Conservation (phyloP, 2,797 vertebrate species). For the Aphelocoma californica region DNA sequence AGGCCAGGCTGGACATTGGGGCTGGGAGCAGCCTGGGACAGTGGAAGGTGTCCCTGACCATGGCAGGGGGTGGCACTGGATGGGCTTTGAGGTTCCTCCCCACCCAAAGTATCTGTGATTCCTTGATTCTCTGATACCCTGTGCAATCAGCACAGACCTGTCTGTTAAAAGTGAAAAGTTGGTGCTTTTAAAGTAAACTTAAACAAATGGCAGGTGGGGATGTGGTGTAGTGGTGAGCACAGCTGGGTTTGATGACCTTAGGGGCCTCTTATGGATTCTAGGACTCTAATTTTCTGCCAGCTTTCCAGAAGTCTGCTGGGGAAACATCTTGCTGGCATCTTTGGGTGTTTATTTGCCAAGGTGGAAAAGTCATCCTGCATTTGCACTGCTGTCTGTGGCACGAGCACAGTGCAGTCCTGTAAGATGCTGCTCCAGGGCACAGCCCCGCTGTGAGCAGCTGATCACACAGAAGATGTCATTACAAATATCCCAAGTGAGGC, state of each 20-base stretch:
- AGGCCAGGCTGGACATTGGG: background rate
- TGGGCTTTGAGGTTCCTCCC: background rate
- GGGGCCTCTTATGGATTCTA: background rate
- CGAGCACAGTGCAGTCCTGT: background rate
- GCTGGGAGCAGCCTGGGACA: no score
- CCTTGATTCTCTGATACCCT: background rate
- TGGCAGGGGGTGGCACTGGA: fast-evolving
- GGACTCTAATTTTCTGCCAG: background rate
- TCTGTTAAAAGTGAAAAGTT: background rate
- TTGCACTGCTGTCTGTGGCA: background rate
- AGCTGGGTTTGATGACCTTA: background rate
- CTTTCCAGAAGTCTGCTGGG: background rate
- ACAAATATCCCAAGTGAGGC: background rate
- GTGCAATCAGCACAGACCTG: background rate
- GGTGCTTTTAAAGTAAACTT: background rate
- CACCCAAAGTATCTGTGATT: background rate
- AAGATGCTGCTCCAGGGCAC: background rate
- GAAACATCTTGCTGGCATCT: background rate
- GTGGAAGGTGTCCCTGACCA: background rate
- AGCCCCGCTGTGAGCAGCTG: background rate
- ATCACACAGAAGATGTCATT: background rate
- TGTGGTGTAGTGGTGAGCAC: fast-evolving
- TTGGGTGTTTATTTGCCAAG: background rate
- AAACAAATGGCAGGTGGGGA: background rate
- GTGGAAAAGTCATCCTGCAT: background rate